phyloP scores from a whole-genome alignment of 2,797 vertebrate genomes.

The Catostomus latipinnis region DNA sequence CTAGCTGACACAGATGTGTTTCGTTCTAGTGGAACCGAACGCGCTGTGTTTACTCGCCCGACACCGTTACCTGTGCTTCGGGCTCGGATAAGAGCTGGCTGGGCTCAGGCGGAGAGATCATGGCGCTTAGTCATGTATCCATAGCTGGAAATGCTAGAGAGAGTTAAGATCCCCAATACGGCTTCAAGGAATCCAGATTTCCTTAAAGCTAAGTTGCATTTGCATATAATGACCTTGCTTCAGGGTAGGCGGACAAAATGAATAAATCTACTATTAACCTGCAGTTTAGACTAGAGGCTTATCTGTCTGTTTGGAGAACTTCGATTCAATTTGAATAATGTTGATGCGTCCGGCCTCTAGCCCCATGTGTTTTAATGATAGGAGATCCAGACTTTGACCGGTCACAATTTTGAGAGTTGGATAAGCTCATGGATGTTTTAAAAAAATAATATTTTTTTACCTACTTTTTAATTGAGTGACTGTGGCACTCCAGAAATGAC shows the following conservation, averaged over 20 bases:
- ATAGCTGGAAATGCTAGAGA: slow-evolving; percentile 22
- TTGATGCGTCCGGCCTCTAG: too few species aligned
- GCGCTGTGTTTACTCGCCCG: background rate
- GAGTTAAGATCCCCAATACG: background rate
- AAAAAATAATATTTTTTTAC: background rate
- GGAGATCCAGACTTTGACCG: slow-evolving; percentile 3
- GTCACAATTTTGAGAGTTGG: background rate
- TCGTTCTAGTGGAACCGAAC: background rate
- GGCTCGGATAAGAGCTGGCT: background rate
- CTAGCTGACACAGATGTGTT: background rate
- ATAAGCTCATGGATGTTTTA: background rate
- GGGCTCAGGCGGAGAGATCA: slow-evolving; percentile 17
- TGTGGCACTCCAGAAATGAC: background rate
- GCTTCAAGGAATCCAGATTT: background rate
- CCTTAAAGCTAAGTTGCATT: background rate
- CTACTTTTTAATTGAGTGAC: background rate
- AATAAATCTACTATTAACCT: background rate
- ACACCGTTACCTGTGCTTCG: slow-evolving; percentile 22
- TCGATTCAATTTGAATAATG: background rate
- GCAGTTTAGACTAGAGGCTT: background rate
- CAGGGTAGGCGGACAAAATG: background rate
- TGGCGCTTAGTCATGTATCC: slow-evolving; percentile 47
- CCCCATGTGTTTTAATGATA: background rate
- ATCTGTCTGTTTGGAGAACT: background rate
- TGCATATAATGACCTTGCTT: slow-evolving; percentile 13